phyloP scores from a whole-genome alignment of 2,888 invertebrate genomes.

The Athrips mouffetella region DNA sequence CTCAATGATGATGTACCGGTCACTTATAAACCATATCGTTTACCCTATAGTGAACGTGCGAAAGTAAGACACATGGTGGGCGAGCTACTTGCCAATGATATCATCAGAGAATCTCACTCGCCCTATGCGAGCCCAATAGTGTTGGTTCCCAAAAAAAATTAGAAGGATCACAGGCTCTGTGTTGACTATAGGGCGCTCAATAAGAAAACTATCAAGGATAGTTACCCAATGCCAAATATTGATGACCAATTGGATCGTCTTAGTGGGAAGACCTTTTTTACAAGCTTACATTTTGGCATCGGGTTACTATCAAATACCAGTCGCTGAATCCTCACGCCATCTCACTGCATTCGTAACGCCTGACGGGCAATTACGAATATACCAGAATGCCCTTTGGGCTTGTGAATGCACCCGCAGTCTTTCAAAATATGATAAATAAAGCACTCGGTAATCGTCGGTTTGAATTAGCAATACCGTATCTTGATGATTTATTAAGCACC shows the following conservation, averaged over 20 bases:
- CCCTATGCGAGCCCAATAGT: conserved; percentile 22
- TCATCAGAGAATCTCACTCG: conserved; percentile 18
- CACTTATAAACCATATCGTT: conserved; percentile 15
- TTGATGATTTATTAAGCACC: conserved; percentile 9
- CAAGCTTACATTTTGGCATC: conserved; percentile 11
- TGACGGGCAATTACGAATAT: conserved; percentile 17
- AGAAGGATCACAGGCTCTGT: conserved; percentile 26
- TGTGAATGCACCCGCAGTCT: conserved; percentile 32
- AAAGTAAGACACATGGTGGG: conserved; percentile 17
- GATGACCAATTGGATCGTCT: conserved; percentile 24
- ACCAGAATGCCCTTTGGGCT: conserved; percentile 25
- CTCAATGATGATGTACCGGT: conserved; percentile 1
- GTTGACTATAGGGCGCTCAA: conserved; percentile 21
- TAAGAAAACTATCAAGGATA: conserved; percentile 16
- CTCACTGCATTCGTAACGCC: conserved; percentile 20
- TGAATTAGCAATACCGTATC: conserved; percentile 9
- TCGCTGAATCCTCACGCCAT: conserved; percentile 23
- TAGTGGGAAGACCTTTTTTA: conserved; percentile 9
- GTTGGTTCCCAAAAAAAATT: conserved; percentile 14
- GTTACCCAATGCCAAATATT: conserved; percentile 25
- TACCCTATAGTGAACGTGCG: conserved; percentile 18
- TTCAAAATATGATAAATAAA: conserved; percentile 30
- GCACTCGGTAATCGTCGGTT: conserved; percentile 6
- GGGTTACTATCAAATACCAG: conserved; percentile 24
- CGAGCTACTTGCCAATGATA: conserved; percentile 15